Percentiles rank a stretch among this genome's conserved stretches.
These are phyloP conservation scores for Anneissia japonica DNA, from an alignment of 35 echinoderm and acorn worm genomes.

Conservation along the genomic window DNA sequence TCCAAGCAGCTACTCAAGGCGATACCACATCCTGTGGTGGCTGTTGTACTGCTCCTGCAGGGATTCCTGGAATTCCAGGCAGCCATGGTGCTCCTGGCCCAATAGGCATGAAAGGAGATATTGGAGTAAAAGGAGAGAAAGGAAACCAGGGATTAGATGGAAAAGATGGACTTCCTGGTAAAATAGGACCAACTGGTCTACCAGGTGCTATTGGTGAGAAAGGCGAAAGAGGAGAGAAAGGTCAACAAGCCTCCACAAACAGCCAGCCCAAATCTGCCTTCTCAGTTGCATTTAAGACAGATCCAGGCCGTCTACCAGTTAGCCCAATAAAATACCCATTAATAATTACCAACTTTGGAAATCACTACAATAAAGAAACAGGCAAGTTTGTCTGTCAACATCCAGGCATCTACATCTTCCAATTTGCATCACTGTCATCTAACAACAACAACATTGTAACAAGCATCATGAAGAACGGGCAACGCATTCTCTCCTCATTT, in stretches of 20 bases:
- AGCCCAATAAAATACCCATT: neutral
- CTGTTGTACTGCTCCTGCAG: neutral
- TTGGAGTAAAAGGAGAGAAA: neutral
- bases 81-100: neutral
- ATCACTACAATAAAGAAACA: neutral
- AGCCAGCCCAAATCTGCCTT: neutral
- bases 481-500: no score
- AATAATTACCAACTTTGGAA: neutral
- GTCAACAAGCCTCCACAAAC: neutral
- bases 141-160: neutral
- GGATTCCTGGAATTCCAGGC: neutral
- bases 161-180: neutral
- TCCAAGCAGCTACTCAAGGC: neutral
- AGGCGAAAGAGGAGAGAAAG: no score
- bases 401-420: neutral
- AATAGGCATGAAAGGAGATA: neutral
- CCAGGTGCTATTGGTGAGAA: no score
- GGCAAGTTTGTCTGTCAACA: neutral
- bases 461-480: neutral
- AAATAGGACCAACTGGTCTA: no score
- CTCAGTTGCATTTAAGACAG: neutral
- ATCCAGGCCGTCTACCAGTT: neutral
- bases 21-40: neutral
- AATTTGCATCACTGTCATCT: neutral
- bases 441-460: neutral